Base-by-base conservation (phyloP, 2,797 vertebrate species). In the Dromococcyx pavoninus region DNA sequence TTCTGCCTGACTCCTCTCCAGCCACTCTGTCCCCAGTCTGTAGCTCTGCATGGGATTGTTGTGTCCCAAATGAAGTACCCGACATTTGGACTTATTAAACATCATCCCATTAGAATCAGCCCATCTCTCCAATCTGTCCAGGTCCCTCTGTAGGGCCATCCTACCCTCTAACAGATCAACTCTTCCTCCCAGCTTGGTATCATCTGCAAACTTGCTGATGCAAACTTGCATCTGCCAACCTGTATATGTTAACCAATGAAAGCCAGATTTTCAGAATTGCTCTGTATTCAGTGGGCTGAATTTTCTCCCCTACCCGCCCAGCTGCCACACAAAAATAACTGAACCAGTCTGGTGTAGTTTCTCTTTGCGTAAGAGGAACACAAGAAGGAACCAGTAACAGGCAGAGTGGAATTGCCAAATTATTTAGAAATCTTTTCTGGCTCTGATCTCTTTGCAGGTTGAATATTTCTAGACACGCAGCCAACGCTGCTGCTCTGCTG, bases 401-500 rank as follows among this genome's bases (percentile, higher is more conserved):
- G 80, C 50, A 0, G 56, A 95, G 57, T 71, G 86, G 32, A 94
- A 85, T 87, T 91, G 94, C 93, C 88, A 94, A 77, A 90, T 96
- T 79, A 94, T 95, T 96, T 92, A 94, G 94, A 96, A 94, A 90
- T 93, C 83, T 91, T 91, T 97, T 94, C 95, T 96, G 94, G 95
- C 94, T 81, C 89, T 13, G 80, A 28, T 91, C 76, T 92, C 83
- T 35, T 50, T 60, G 92, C 94, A 95, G 95, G 95, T 96, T 95
- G 95, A 88, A 51, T 84, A 56, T 93, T 91, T 91, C 60, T 86
- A 18, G 83, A 93, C 56, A 10, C 2, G 0, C 2, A 0, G 96
- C 92, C 95, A 96, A 85, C 0, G 51, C 82, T 79, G 88, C 89
- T 22, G 3, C 0, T 5, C 69, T 3, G 41, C 89, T 67, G 94